Conservation (phyloP, 2,888 invertebrate species). For the Cryptosula pallasiana region DNA sequence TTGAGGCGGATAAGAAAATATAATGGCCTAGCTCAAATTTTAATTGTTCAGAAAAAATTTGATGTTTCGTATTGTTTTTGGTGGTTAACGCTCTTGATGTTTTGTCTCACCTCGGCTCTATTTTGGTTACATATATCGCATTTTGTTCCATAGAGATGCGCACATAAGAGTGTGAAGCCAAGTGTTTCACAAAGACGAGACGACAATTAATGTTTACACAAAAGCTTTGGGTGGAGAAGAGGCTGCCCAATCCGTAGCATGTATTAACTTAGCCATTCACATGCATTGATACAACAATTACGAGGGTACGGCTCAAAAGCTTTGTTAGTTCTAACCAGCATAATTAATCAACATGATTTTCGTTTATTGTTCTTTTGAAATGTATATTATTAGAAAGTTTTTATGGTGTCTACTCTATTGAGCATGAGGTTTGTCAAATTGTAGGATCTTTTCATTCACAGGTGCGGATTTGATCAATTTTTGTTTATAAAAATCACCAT, state of each 20-base stretch:
- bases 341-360: conserved; percentile 23
- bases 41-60: too few relatives aligned
- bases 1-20: too few relatives aligned
- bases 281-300: conserved; percentile 4
- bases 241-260: neutral
- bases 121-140: too few relatives aligned
- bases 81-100: too few relatives aligned
- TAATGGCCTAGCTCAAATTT: too few relatives aligned
- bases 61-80: too few relatives aligned
- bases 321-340: conserved; percentile 16
- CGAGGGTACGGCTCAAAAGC: neutral
- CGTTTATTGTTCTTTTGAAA: conserved; percentile 1
- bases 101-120: too few relatives aligned
- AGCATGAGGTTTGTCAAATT: neutral
- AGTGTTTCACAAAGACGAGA: neutral
- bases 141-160: too few relatives aligned
- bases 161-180: neutral
- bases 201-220: neutral
- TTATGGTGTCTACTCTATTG: conserved; percentile 7
- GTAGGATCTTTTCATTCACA: neutral
- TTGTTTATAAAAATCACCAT: conserved; percentile 22
- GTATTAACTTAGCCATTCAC: conserved; percentile 5
- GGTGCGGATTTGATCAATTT: neutral
- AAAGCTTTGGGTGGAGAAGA: neutral
- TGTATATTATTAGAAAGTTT: neutral